Conservation (phyloP, 2,113 vertebrate species). For the Rhinichthys klamathensis region DNA sequence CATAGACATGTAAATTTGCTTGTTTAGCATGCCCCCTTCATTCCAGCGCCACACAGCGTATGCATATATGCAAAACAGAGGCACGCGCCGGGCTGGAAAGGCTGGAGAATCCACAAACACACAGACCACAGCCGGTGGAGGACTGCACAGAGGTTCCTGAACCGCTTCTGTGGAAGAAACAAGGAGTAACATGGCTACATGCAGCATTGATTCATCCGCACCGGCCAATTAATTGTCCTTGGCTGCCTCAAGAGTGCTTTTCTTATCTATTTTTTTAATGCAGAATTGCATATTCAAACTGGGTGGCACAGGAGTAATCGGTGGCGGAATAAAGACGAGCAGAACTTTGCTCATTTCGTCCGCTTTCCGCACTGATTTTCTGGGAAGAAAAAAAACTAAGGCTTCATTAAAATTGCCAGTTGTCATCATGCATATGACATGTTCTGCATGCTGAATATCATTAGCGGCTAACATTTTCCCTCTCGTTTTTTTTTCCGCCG, state of each 20-base stretch:
- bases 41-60: conserved; percentile 56
- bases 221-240: conserved; percentile 47
- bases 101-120: conserved; percentile 50
- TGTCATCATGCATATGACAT: conserved; percentile 82
- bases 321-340: conserved; percentile 57
- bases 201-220: conserved; percentile 39
- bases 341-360: conserved; percentile 59
- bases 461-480: conserved; percentile 78
- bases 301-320: conserved; percentile 50
- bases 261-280: conserved; percentile 27
- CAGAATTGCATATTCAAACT: conserved; percentile 42
- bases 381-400: conserved; percentile 67
- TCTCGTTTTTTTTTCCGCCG: conserved; percentile 67
- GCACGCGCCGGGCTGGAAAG: conserved; percentile 40
- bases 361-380: conserved; percentile 50
- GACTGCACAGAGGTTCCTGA: conserved; percentile 30
- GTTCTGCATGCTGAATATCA: conserved; percentile 77
- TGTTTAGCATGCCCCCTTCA: conserved; percentile 63
- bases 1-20: conserved; percentile 58
- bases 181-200: conserved; percentile 44
- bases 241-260: conserved; percentile 37
- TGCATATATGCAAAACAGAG: conserved; percentile 64
- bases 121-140: conserved; percentile 32
- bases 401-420: conserved; percentile 82
- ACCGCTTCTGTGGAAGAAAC: conserved; percentile 37